Base-by-base conservation (phyloP, 2,797 vertebrate genomes). In the Rhyacichthys aspro region DNA sequence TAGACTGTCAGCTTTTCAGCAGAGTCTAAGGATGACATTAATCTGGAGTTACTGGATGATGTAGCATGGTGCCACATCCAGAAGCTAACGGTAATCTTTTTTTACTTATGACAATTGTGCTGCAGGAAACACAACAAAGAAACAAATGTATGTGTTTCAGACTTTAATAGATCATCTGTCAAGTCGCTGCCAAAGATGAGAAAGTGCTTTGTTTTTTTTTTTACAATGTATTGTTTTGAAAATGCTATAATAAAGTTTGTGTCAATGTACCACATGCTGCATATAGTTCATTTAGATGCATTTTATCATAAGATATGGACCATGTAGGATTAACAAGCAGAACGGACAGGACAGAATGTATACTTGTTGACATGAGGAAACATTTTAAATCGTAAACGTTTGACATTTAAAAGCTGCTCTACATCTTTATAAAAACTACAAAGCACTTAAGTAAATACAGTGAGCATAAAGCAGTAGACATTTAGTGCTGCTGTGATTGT, bases 11-110 rank as follows among this genome's bases (percentile, higher is more conserved):
- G 89, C 15, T 91, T 90, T 0, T 92, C 91, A n/a, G 92, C 90
- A 18, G 90, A 93, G 39, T 94, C 88, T 7, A 91, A 94, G 34
- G 86, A 72, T 43, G 88, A 93, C 0, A 85, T 95, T 0, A 85
- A 93, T 61, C 66, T 92, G 18, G 91, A 94, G 7, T 23, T 94
- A 23, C 78, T 96, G 14, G 91, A 95, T 58, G 90, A 93, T 9
- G 79, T 92, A 5, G 94, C 94, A 0, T 84, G 93, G 53, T 83
- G 87, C 53, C 93, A 95, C 55, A 94, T 95, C 52, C 89, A 91
- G 65, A 91, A 83, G 42, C 86, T 95, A 3, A 91, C 89, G 85
- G 95, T 95, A 86, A 9, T 7, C 5, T 0, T 8, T 49, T 14
- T 39, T 28, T 28, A 28, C 19, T 23, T 2, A 11, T 12, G 4